Percentiles rank a stretch among this genome's conserved stretches.
These are phyloP conservation scores for Ecliptopera silaceata DNA, from an alignment of 2,888 invertebrate genomes.

Conservation along the genomic window DNA sequence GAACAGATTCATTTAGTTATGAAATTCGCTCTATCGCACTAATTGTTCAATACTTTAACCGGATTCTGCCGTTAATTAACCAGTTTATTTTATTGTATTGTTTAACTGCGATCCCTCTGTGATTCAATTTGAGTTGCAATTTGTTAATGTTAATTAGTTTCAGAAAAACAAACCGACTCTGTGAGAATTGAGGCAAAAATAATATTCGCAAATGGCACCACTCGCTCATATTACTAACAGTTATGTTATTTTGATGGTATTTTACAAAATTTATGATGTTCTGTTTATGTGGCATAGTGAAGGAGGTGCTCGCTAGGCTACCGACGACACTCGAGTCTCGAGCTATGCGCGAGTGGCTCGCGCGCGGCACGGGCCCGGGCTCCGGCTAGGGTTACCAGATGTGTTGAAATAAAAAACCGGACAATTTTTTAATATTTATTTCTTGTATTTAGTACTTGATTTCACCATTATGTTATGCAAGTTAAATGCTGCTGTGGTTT, in stretches of 20 bases:
- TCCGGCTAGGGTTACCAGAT: too few relatives aligned
- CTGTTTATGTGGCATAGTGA: too few relatives aligned
- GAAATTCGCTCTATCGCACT: constrained; percentile 2
- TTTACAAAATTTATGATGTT: too few relatives aligned
- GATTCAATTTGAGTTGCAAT: constrained; percentile 11
- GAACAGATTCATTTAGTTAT: constrained; percentile 3
- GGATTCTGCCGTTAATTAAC: constrained; percentile 8
- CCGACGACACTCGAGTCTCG: too few relatives aligned
- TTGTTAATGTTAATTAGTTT: constrained; percentile 18
- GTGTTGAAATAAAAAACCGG: too few relatives aligned
- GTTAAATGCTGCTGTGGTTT: too few relatives aligned
- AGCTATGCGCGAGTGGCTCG: too few relatives aligned
- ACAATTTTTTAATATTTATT: too few relatives aligned
- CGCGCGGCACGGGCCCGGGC: too few relatives aligned
- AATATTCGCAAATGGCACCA: neutral
- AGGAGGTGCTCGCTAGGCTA: too few relatives aligned
- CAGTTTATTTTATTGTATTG: constrained; percentile 14
- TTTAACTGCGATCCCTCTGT: constrained; percentile 2
- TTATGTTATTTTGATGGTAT: neutral
- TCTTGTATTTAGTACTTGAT: too few relatives aligned
- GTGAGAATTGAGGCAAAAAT: constrained; percentile 1
- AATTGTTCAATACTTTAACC: constrained; percentile 14
- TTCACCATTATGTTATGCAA: too few relatives aligned
- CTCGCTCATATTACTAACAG: neutral
- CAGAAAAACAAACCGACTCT: constrained; percentile 7